A percentile compares a stretch with the other conserved stretches of the same genome.
Conservation (phyloP, 2,888 invertebrate genomes). For the Euzophera pinguis region DNA sequence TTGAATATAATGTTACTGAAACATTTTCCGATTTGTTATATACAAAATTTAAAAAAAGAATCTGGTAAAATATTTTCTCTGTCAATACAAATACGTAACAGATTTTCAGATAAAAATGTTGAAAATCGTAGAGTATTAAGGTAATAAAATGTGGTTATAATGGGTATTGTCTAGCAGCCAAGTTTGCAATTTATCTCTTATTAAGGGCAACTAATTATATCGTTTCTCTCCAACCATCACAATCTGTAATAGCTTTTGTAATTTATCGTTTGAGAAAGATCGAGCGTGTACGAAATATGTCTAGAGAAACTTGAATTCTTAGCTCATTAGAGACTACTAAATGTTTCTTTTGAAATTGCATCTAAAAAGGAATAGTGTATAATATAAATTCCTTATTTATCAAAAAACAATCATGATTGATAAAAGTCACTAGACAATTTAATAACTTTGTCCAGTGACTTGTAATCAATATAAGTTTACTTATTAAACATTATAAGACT, state of each 20-base stretch:
- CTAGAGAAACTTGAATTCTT: background rate
- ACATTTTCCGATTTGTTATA: background rate
- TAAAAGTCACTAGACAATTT: no score
- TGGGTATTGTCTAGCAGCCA: background rate
- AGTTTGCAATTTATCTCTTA: constrained; percentile 7
- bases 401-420: no score
- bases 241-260: constrained; percentile 14
- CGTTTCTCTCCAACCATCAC: constrained; percentile 12
- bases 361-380: no score
- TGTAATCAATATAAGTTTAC: no score
- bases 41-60: background rate
- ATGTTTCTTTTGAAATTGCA: no score
- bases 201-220: constrained; percentile 14
- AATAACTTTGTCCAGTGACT: no score
- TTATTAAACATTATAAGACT: no score
- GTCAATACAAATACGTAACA: background rate
- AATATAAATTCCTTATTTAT: no score
- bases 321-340: background rate
- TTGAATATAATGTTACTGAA: background rate
- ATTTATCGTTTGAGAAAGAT: constrained; percentile 15
- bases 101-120: background rate
- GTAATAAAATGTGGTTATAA: no score
- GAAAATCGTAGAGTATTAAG: no score
- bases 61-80: background rate
- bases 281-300: constrained; percentile 13